These are phyloP conservation scores for Alloscopus bannaensis DNA, from an alignment of 2,888 invertebrate genomes.

Conservation along the genomic window DNA sequence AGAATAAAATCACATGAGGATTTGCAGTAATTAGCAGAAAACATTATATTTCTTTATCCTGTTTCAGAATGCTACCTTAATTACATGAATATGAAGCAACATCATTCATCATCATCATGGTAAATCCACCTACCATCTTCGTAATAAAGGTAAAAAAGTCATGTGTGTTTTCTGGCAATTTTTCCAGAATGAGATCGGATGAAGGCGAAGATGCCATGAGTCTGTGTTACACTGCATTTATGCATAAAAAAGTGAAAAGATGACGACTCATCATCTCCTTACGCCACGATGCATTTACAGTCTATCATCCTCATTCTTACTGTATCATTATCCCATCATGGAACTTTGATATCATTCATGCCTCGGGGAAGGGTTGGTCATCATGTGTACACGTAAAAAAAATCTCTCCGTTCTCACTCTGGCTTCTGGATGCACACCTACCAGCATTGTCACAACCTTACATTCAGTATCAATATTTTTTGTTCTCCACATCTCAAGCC, in stretches of 20 bases:
- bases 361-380: slow-evolving; percentile 29
- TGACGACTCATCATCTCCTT: slow-evolving; percentile 8
- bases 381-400: neutral
- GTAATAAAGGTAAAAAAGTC: too few relatives aligned
- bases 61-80: too few relatives aligned
- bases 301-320: neutral
- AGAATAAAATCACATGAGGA: too few relatives aligned
- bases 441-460: neutral
- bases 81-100: too few relatives aligned
- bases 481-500: neutral
- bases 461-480: neutral
- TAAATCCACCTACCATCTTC: too few relatives aligned
- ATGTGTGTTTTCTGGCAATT: too few relatives aligned
- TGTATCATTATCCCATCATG: slow-evolving; percentile 1
- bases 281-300: slow-evolving; percentile 11
- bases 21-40: too few relatives aligned
- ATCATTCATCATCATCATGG: too few relatives aligned
- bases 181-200: slow-evolving; percentile 3
- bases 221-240: too few relatives aligned
- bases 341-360: slow-evolving; percentile 5
- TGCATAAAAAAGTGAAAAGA: neutral
- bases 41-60: too few relatives aligned
- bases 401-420: neutral
- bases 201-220: neutral
- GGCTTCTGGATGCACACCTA: slow-evolving; percentile 16